These are phyloP conservation scores for Acinonyx jubatus DNA, from an alignment of 2,113 vertebrate genomes.

Conservation along the genomic window DNA sequence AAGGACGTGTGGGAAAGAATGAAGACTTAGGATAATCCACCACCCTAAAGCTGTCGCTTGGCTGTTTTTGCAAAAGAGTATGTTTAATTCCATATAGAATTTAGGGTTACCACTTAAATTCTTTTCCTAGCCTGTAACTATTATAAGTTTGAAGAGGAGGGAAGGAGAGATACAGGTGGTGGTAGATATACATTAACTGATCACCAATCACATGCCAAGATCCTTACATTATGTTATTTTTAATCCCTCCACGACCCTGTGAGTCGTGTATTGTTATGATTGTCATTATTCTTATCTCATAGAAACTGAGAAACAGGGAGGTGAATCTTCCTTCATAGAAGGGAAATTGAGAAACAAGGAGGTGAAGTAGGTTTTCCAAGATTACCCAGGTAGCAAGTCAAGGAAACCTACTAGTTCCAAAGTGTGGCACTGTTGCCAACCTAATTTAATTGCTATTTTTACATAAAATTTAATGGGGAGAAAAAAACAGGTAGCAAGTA, in stretches of 20 bases:
- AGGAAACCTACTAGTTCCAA: not conserved
- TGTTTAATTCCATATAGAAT: not conserved
- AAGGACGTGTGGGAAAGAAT: not conserved
- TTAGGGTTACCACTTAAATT: not conserved
- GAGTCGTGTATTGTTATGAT: not conserved
- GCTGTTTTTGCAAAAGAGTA: not conserved
- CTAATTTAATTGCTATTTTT: slow-evolving; percentile 14
- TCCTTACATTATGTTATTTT: not conserved
- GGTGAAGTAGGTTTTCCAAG: not conserved
- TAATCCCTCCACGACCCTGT: not conserved
- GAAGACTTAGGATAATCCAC: slow-evolving; percentile 12
- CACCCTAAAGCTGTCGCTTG: not conserved
- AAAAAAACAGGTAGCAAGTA: not conserved
- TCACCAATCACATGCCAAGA: not conserved
- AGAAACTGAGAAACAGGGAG: not conserved
- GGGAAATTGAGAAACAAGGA: not conserved
- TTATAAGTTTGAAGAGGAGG: not conserved
- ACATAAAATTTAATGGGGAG: not conserved
- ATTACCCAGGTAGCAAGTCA: not conserved
- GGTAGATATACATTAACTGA: not conserved
- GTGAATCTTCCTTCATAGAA: too few relatives aligned
- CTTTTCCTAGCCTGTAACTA: not conserved
- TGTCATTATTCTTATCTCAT: not conserved
- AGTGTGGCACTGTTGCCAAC: not conserved
- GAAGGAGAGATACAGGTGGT: not conserved